Evolutionary conservation across 1,140 invertebrate genomes (phyloP).

Genomic region (Chlorops oryzae): DNA sequence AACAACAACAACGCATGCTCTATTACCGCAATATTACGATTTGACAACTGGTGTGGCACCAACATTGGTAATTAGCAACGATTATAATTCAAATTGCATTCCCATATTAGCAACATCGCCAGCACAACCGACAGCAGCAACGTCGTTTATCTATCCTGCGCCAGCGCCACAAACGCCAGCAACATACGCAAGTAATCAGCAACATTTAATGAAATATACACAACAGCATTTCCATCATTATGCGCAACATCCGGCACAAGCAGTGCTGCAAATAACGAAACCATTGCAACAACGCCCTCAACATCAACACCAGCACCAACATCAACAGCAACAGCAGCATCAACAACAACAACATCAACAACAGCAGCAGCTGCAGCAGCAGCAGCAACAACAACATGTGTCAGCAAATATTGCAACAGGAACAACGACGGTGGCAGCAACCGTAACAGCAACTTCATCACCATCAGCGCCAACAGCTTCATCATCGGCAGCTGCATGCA

Average conservation of each 20-base stretch:
- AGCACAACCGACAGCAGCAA: background rate
- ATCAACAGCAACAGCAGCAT: slow-evolving; percentile 25
- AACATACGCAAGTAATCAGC: slow-evolving; percentile 31
- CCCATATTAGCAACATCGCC: slow-evolving; percentile 37
- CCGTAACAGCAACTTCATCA: slow-evolving; percentile 30
- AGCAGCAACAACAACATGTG: slow-evolving; percentile 28
- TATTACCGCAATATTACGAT: too few relatives aligned
- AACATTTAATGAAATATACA: slow-evolving; percentile 35
- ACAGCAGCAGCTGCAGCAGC: slow-evolving; percentile 23
- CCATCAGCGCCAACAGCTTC: slow-evolving; percentile 4
- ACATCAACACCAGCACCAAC: background rate
- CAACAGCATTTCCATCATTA: slow-evolving; percentile 21
- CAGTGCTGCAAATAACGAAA: too few relatives aligned
- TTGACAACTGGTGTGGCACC: too few relatives aligned
- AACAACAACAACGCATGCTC: too few relatives aligned
- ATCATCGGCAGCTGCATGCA: slow-evolving; percentile 8
- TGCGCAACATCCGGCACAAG: slow-evolving; percentile 15
- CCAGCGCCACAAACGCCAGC: slow-evolving; percentile 23
- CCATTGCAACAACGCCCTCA: too few relatives aligned
- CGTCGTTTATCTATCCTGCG: slow-evolving; percentile 3
- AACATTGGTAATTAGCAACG: slow-evolving; percentile 40
- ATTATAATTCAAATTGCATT: slow-evolving; percentile 43
- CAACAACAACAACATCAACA: slow-evolving; percentile 17
- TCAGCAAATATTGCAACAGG: slow-evolving; percentile 33
- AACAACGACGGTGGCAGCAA: slow-evolving; percentile 30